Base-by-base conservation (phyloP, 1,140 invertebrate species). In the Zaprionus taronus region DNA sequence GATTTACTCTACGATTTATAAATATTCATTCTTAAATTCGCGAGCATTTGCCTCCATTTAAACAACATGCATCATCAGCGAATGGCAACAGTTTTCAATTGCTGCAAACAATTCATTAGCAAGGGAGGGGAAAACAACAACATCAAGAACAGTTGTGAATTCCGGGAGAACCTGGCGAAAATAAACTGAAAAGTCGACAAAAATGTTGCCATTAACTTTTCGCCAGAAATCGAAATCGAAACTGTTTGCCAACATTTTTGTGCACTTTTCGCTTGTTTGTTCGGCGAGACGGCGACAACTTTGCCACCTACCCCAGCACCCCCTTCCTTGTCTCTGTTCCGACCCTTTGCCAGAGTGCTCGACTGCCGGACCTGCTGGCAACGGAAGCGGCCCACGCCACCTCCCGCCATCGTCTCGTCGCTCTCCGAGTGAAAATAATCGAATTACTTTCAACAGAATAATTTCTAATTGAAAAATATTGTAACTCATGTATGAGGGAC, bases 381-480 rank as follows among this genome's bases (percentile, higher is more conserved):
- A 70, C 72, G 65, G 62, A 77, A 70, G 67, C 82, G 58, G 49
- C 66, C 71, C 79, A 80, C 76, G 76, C 79, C 66, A 58, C n/a
- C 41, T 7, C 60, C 61, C 15, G 81, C 61, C 57, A 78, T 67
- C 77, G 62, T 70, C 73, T 67, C 55, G 44, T 82, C 77, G 89
- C 78, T 65, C 72, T 80, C 86, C 81, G 84, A 91, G 82, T 91
- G 91, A 89, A 92, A 91, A 89, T 92, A 92, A 92, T 92, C 91
- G 91, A 92, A 92, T 92, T 92, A 92, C 80, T 92, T 92, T 91
- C 91, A 92, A 81, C 83, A 92, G 91, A 92, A 85, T 91, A 92
- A 92, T 89, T 92, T 92, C 91, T 92, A 92, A 92, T 92, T 92
- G 91, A 92, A 92, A 92, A 92, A 92, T 92, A 92, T 92, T 92